Percentiles rank a stretch among this genome's conserved stretches.
Conservation (phyloP, 2,797 vertebrate genomes). For the Pseudochirops cupreus region DNA sequence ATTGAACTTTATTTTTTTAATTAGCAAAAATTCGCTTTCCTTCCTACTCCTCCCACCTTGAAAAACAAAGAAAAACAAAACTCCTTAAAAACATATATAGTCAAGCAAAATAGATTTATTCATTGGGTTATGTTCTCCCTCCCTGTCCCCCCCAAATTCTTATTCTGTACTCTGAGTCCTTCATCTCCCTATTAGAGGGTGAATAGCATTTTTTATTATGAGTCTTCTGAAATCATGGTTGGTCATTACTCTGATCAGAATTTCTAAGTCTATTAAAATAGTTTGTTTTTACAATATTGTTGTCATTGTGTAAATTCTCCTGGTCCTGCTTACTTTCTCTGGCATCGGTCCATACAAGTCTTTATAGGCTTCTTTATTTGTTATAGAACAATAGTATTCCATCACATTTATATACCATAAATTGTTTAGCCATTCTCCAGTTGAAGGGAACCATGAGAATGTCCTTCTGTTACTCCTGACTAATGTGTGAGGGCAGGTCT, state of each 20-base stretch:
- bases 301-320: neutral
- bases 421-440: neutral
- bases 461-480: neutral
- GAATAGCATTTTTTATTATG: neutral
- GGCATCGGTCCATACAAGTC: neutral
- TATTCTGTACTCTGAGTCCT: neutral
- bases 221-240: neutral
- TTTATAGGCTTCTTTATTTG: neutral
- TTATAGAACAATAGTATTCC: neutral
- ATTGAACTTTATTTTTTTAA: neutral
- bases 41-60: neutral
- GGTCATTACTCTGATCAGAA: neutral
- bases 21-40: neutral
- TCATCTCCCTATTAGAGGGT: neutral
- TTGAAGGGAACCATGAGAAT: neutral
- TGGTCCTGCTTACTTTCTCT: neutral
- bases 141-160: neutral
- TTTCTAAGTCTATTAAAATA: neutral
- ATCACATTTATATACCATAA: neutral
- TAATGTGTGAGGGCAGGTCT: neutral
- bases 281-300: neutral
- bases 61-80: slow-evolving; percentile 12
- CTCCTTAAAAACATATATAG: neutral
- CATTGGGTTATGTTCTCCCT: too few species aligned
- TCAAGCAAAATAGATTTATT: neutral